These are phyloP conservation scores for Danio choprae DNA, from an alignment of 2,797 vertebrate genomes.

Conservation along the genomic window DNA sequence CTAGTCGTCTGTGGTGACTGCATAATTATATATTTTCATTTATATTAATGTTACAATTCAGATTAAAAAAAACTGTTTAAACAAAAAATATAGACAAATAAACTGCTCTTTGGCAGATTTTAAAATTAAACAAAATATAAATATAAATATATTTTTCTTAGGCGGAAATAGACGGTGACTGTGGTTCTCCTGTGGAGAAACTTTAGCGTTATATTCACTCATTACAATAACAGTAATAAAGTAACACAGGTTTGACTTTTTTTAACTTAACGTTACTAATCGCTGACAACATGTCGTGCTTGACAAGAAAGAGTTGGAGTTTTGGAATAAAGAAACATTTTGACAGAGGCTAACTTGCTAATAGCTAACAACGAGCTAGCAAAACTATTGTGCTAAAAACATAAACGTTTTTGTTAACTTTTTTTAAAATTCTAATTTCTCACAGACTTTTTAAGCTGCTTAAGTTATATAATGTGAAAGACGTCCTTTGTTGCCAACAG, in stretches of 20 bases:
- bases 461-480: neutral
- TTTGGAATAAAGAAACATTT: neutral
- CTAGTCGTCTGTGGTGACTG: neutral
- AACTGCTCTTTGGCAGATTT: neutral
- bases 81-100: neutral
- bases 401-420: neutral
- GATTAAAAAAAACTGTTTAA: neutral
- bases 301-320: neutral
- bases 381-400: neutral
- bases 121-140: too few species aligned
- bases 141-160: too few species aligned
- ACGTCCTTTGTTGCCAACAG: neutral
- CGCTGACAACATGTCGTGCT: neutral
- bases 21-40: neutral
- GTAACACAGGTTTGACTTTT: neutral
- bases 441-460: neutral
- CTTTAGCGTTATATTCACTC: neutral
- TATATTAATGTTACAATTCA: neutral
- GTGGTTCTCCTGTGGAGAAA: neutral
- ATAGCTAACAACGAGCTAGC: neutral
- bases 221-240: too few species aligned
- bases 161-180: neutral
- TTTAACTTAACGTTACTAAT: too few species aligned
- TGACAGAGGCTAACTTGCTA: neutral
- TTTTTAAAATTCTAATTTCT: too few species aligned